Evolutionary conservation across 2,888 invertebrate species (phyloP).

Genomic region (Emmelina monodactyla): DNA sequence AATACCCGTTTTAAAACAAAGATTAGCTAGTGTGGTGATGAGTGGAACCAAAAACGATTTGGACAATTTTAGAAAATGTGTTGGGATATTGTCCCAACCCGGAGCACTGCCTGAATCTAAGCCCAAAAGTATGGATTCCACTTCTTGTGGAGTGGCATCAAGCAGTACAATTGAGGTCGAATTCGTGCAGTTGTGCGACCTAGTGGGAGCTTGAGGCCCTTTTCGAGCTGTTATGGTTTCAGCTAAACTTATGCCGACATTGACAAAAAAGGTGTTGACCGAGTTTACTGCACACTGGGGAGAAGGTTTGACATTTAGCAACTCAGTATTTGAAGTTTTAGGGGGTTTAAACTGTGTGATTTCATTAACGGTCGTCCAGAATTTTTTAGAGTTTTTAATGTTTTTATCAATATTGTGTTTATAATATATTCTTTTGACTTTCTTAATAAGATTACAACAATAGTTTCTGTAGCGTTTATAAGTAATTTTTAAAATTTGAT

Average conservation of each 20-base stretch:
- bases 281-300: constrained; percentile 4
- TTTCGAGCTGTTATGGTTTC: background rate
- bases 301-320: constrained; percentile 3
- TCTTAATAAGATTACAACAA: background rate
- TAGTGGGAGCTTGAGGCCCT: background rate
- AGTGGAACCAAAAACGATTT: background rate
- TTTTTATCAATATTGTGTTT: constrained; percentile 3
- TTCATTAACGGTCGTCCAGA: constrained; percentile 10
- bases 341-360: constrained; percentile 3
- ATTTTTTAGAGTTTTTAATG: constrained; percentile 6
- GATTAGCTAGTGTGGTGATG: background rate
- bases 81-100: constrained; percentile 1
- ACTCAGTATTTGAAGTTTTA: constrained; percentile 4
- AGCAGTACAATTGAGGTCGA: constrained; percentile 2
- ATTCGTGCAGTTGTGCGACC: background rate
- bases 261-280: constrained; percentile 7
- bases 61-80: background rate
- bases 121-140: background rate
- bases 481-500: background rate
- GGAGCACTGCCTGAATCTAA: constrained; percentile 1
- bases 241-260: constrained; percentile 5
- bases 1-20: too few relatives aligned
- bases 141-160: constrained; percentile 1
- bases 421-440: background rate
- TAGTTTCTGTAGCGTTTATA: background rate